Evolutionary conservation across 2,797 vertebrate species (phyloP).

Genomic region (Pipistrellus pipistrellus): DNA sequence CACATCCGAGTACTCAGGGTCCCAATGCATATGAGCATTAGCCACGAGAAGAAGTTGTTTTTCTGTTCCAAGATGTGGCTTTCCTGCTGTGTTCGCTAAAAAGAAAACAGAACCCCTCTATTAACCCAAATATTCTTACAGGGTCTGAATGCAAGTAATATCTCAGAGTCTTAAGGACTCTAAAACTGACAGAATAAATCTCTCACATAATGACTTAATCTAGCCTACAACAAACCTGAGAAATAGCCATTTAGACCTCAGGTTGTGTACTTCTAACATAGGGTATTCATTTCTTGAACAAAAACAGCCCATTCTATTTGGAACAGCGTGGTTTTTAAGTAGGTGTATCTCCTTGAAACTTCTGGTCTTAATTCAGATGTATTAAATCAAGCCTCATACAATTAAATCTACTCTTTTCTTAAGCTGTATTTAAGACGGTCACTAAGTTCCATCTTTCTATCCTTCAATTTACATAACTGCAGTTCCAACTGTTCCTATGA

Average conservation of each 20-base stretch:
- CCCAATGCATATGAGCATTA: slow-evolving; percentile 99
- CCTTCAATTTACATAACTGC: slow-evolving; percentile 11
- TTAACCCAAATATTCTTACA: slow-evolving; percentile 40
- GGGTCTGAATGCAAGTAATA: background rate
- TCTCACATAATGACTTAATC: background rate
- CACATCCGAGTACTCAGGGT: slow-evolving; percentile 98
- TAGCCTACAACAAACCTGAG: background rate
- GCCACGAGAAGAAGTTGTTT: slow-evolving; percentile 97
- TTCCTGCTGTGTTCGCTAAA: slow-evolving; percentile 91
- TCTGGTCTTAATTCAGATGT: background rate
- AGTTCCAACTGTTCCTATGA: slow-evolving; percentile 27
- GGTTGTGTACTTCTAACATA: background rate
- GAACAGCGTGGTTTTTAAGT: background rate
- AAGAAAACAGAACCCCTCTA: slow-evolving; percentile 55
- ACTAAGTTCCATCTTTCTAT: background rate
- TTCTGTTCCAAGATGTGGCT: slow-evolving; percentile 95
- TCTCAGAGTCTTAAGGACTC: background rate
- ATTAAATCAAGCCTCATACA: background rate
- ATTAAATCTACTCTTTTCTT: slow-evolving; percentile 12
- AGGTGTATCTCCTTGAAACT: background rate
- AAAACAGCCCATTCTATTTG: background rate
- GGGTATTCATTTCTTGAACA: background rate
- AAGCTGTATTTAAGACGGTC: background rate
- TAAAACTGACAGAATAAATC: background rate
- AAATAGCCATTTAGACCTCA: background rate